Evolutionary conservation across 2,113 vertebrate species (phyloP).

Genomic region (Numenius arquata): DNA sequence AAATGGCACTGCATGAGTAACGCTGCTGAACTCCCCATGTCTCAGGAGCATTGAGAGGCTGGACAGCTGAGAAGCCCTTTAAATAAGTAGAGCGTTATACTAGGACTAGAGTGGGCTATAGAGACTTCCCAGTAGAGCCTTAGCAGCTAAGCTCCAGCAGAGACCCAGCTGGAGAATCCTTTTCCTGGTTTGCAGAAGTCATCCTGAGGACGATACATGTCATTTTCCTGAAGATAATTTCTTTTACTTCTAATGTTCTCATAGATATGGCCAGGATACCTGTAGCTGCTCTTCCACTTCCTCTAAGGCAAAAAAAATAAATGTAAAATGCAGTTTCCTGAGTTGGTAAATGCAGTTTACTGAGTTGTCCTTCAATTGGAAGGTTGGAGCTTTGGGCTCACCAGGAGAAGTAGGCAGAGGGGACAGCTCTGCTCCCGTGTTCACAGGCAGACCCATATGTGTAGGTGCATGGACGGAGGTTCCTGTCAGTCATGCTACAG

Average conservation of each 20-base stretch:
- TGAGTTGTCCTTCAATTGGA: neutral
- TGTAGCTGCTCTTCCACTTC: neutral
- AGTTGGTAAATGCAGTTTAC: neutral
- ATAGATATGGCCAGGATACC: neutral
- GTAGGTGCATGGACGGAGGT: accelerated
- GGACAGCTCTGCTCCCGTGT: neutral
- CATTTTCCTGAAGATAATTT: neutral
- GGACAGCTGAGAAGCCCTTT: neutral
- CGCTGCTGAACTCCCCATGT: neutral
- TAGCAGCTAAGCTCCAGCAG: neutral
- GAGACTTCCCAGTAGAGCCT: neutral
- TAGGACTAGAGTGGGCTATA: neutral
- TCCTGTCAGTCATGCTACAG: neutral
- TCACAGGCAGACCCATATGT: neutral
- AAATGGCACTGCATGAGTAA: neutral
- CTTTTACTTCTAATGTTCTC: neutral
- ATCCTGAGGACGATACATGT: neutral
- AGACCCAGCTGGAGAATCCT: neutral
- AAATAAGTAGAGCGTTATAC: neutral
- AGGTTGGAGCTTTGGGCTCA: neutral
- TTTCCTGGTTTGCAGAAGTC: neutral
- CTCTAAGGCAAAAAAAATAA: neutral
- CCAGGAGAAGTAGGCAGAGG: neutral
- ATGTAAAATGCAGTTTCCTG: neutral
- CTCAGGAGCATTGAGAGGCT: neutral